Base-by-base conservation (phyloP, 2,888 invertebrate species). In the Alentia gelatinosa region DNA sequence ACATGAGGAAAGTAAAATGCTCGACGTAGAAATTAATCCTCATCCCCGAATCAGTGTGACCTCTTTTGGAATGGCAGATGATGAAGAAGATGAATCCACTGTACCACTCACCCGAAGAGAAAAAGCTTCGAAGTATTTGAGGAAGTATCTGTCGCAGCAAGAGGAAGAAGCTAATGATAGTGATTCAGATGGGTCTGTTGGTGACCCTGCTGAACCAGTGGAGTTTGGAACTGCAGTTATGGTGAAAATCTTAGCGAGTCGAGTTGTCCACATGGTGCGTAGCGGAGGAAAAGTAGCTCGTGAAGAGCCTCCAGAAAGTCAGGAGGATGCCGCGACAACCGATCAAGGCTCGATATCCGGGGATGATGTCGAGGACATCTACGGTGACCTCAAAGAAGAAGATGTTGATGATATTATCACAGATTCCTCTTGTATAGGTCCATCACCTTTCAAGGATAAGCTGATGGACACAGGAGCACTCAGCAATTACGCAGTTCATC, bases 151-250 rank as follows among this genome's bases (percentile, higher is more conserved):
- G 68, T 68, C 68, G 12, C 68, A 68, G 68, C 30, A 26, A 26
- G 68, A 68, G 68, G 68, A 68, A n/a, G 68, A 30, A 30, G 68
- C 12, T 30, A 30, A 26, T 9, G 68, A 68, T 1, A 68, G 68
- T 30, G 68, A 68, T 68, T 68, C 68, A n/a, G 68, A 68, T 68
- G 68, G 68, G 3, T 68, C 68, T n/a, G 33, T 68, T 68, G 68
- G 68, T 68, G 68, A 68, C 33, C 33, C 33, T 3, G 33, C 26
- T 68, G 68, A 68, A 12, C 26, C 26, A 30, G 68, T 68, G 12
- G 68, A 68, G 15, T 30, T 68, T 68, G 68, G 68, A 4, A 68
- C 68, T 30, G 68, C 68, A 12, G 68, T 68, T 4, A 30, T 68
- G 68, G 33, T 68, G 56, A 56, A 56, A n/a, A n/a, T 56, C 19